Conservation (phyloP, 2,797 vertebrate genomes). For the Anguilla megastoma region DNA sequence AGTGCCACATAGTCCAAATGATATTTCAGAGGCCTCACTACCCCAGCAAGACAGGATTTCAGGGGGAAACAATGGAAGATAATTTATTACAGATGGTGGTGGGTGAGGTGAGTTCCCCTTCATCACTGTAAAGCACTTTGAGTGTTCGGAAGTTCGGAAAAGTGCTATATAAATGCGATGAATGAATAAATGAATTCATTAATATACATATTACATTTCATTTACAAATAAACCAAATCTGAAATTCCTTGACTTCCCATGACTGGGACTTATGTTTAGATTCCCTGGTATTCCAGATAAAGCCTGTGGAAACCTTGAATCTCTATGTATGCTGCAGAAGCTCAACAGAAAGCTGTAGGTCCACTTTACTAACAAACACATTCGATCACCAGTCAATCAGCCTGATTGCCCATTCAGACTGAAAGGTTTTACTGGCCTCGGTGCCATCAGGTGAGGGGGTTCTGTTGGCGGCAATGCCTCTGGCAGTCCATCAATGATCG, state of each 20-base stretch:
- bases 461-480: background rate
- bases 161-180: no score
- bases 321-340: background rate
- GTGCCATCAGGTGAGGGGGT: background rate
- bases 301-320: background rate
- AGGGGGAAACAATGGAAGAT: background rate
- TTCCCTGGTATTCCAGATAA: background rate
- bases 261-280: background rate
- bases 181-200: no score
- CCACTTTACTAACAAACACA: background rate
- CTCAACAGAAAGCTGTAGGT: background rate
- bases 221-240: background rate
- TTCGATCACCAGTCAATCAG: background rate
- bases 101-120: no score
- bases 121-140: no score
- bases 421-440: background rate
- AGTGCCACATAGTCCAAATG: no score
- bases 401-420: background rate
- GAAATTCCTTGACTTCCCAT: background rate
- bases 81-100: background rate
- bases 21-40: no score
- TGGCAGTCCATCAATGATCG: background rate
- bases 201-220: background rate
- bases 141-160: no score
- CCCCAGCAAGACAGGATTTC: no score